Evolutionary conservation across 2,888 invertebrate genomes (phyloP).

Genomic region (Dasypogon diadema): DNA sequence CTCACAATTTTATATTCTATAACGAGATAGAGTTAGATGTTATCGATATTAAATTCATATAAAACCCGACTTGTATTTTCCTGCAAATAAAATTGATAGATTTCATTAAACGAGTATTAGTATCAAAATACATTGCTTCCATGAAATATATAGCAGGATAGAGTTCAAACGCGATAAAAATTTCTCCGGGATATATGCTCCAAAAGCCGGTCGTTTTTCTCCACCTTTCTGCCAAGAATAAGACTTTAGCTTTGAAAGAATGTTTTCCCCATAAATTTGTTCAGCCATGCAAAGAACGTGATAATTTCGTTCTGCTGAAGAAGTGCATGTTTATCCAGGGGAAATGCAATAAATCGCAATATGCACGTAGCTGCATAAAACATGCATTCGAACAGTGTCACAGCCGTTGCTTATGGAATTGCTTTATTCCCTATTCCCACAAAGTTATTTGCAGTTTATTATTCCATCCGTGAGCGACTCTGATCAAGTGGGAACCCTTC

Average conservation of each 20-base stretch:
- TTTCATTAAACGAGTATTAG: too few relatives aligned
- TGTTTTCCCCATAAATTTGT: background rate
- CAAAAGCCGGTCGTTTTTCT: too few relatives aligned
- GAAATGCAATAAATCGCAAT: conserved; percentile 17
- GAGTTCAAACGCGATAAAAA: too few relatives aligned
- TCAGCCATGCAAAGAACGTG: background rate
- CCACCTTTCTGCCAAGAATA: too few relatives aligned
- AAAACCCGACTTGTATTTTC: too few relatives aligned
- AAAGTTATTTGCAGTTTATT: background rate
- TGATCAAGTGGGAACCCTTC: background rate
- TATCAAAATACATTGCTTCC: too few relatives aligned
- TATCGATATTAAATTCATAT: too few relatives aligned
- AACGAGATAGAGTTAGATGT: too few relatives aligned
- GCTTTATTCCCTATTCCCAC: background rate
- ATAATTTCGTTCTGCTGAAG: background rate
- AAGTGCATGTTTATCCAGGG: background rate
- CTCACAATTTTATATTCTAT: too few relatives aligned
- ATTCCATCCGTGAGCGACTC: background rate
- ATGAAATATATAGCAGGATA: too few relatives aligned
- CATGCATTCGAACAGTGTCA: background rate
- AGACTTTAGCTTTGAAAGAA: background rate
- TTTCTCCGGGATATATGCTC: too few relatives aligned
- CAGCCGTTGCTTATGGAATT: background rate
- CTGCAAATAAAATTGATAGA: too few relatives aligned
- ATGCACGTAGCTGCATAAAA: conserved; percentile 15